Conservation (phyloP, 2,888 invertebrate species). For the Agrotis clavis region DNA sequence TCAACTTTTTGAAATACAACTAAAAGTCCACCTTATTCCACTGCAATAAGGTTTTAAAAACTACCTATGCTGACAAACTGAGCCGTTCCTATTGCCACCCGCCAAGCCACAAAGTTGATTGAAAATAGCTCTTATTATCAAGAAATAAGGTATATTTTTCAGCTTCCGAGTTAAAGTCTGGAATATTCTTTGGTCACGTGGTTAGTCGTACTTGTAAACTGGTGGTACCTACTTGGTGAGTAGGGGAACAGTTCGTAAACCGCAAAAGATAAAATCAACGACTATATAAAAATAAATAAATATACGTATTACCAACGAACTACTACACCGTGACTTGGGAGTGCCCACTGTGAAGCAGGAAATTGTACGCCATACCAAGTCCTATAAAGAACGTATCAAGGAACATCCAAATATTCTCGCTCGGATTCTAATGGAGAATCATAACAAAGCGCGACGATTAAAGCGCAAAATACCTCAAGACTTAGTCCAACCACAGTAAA, state of each 20-base stretch:
- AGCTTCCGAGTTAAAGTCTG: conserved; percentile 20
- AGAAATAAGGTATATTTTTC: background rate
- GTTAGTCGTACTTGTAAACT: background rate
- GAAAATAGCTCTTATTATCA: background rate
- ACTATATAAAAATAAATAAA: too few relatives aligned
- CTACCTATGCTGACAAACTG: background rate
- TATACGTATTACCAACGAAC: background rate
- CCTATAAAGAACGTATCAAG: too few relatives aligned
- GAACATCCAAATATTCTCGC: too few relatives aligned
- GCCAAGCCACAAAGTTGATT: background rate
- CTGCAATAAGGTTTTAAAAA: conserved; percentile 1
- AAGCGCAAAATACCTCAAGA: too few relatives aligned
- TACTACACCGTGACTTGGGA: too few relatives aligned
- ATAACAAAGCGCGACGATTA: too few relatives aligned
- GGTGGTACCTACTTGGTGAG: background rate
- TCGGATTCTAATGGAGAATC: too few relatives aligned
- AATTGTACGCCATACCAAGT: too few relatives aligned
- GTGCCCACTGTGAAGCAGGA: too few relatives aligned
- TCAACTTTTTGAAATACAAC: background rate
- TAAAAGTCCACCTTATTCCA: background rate
- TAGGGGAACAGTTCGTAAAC: conserved; percentile 21
- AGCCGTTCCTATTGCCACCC: background rate
- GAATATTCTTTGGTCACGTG: conserved; percentile 29
- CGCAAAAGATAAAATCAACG: conserved; percentile 44
- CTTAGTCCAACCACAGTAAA: too few relatives aligned